Conservation (phyloP, 2,888 invertebrate species). For the Temnothorax unifasciatus region DNA sequence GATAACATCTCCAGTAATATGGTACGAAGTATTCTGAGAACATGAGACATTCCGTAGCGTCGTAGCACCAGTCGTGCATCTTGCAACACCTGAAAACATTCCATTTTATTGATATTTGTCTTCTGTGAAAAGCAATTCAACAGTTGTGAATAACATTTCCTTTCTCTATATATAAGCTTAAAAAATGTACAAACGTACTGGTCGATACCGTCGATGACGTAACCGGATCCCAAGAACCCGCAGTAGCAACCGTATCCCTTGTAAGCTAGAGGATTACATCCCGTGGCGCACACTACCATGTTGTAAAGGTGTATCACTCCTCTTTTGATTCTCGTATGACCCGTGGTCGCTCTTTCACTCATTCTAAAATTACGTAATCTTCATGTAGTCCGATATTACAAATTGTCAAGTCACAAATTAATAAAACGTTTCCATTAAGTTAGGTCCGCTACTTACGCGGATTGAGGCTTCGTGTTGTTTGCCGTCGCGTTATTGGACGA, state of each 20-base stretch:
- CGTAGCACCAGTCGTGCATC: constrained; percentile 95
- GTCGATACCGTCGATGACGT: constrained; percentile 93
- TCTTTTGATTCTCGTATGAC: constrained; percentile 88
- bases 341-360: constrained; percentile 33
- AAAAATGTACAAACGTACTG: constrained; percentile 86
- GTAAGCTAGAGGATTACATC: constrained; percentile 93
- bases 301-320: constrained; percentile 94
- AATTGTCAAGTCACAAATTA: background rate
- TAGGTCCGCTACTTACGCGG: constrained; percentile 24
- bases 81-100: constrained; percentile 89
- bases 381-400: too few relatives aligned
- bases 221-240: constrained; percentile 94
- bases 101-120: background rate
- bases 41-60: constrained; percentile 92
- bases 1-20: constrained; percentile 95
- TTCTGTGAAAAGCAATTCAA: background rate
- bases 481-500: constrained; percentile 55
- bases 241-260: constrained; percentile 97
- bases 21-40: constrained; percentile 95
- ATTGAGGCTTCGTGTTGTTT: constrained; percentile 52
- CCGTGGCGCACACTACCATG: constrained; percentile 94
- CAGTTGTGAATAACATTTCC: background rate
- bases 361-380: constrained; percentile 36
- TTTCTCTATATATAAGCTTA: background rate
- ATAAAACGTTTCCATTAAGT: background rate